phyloP scores from a whole-genome alignment of 2,888 invertebrate species.

The Drosophila phalerata region DNA sequence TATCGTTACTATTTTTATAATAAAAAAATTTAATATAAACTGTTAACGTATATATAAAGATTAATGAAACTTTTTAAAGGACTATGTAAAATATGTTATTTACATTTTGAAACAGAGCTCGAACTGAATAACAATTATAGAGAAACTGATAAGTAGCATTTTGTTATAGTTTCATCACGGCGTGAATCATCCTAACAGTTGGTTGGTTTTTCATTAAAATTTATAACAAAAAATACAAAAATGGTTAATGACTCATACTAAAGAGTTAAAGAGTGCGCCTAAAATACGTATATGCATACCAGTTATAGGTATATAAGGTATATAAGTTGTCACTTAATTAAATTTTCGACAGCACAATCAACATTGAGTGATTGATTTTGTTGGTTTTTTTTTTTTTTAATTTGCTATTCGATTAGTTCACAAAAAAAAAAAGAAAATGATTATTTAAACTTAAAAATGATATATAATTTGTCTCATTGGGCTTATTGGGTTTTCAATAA shows the following conservation, averaged over 20 bases:
- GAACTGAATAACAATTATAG: conserved; percentile 1
- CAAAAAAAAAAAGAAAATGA: conserved; percentile 31
- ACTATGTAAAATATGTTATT: neutral
- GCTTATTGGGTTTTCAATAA: conserved; percentile 57
- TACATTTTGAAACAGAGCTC: neutral
- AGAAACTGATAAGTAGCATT: conserved; percentile 28
- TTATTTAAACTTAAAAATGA: conserved; percentile 46
- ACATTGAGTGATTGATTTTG: conserved; percentile 25
- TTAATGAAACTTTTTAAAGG: neutral
- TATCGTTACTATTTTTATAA: neutral
- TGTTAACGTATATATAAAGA: too few relatives aligned
- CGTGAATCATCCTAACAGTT: conserved; percentile 34
- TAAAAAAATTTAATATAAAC: too few relatives aligned
- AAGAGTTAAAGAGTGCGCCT: neutral
- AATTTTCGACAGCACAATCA: conserved; percentile 25
- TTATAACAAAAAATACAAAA: conserved; percentile 3
- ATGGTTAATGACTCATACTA: conserved; percentile 30
- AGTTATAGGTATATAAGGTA: conserved; percentile 4
- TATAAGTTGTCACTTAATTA: conserved; percentile 27
- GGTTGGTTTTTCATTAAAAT: conserved; percentile 8
- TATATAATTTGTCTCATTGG: conserved; percentile 69
- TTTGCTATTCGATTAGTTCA: conserved; percentile 24
- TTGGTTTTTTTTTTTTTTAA: conserved; percentile 5
- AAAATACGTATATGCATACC: neutral
- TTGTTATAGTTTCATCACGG: neutral